Conservation (phyloP, 2,888 invertebrate genomes). For the Seira musarum region DNA sequence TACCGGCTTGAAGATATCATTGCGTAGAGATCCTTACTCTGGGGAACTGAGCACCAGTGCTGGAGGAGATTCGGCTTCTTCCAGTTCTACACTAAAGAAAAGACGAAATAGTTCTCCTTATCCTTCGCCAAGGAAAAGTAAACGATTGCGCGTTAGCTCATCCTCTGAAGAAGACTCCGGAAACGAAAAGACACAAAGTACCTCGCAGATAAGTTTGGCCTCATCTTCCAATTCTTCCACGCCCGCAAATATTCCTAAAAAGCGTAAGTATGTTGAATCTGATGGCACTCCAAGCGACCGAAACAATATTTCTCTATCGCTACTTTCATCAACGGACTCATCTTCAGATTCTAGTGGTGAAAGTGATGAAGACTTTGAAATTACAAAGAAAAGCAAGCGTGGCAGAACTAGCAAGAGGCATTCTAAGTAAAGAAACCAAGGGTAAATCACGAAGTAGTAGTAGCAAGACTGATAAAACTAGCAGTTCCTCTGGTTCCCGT, state of each 20-base stretch:
- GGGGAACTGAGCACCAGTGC: too few relatives aligned
- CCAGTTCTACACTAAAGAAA: too few relatives aligned
- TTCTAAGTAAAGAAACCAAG: conserved; percentile 7
- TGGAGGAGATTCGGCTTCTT: too few relatives aligned
- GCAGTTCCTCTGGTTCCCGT: too few relatives aligned
- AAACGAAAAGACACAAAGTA: too few relatives aligned
- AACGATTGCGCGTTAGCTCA: background rate
- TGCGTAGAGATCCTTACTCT: too few relatives aligned
- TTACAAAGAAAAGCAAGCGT: conserved; percentile 10
- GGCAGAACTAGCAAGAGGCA: conserved; percentile 24
- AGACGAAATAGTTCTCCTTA: too few relatives aligned
- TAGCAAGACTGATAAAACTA: background rate
- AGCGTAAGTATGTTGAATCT: conserved; percentile 15
- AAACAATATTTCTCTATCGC: background rate
- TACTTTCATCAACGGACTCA: conserved; percentile 16
- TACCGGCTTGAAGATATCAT: too few relatives aligned
- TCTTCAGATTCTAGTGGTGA: conserved; percentile 21
- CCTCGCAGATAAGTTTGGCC: too few relatives aligned
- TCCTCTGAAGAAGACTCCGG: background rate
- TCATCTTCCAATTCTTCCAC: background rate
- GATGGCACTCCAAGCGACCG: background rate
- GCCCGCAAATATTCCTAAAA: conserved; percentile 25
- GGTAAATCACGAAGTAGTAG: background rate
- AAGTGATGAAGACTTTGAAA: conserved; percentile 18
- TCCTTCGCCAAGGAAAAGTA: background rate